A percentile compares a stretch with the other conserved stretches of the same genome.
Conservation (phyloP, 2,797 vertebrate species). For the Rhinichthys osculus region DNA sequence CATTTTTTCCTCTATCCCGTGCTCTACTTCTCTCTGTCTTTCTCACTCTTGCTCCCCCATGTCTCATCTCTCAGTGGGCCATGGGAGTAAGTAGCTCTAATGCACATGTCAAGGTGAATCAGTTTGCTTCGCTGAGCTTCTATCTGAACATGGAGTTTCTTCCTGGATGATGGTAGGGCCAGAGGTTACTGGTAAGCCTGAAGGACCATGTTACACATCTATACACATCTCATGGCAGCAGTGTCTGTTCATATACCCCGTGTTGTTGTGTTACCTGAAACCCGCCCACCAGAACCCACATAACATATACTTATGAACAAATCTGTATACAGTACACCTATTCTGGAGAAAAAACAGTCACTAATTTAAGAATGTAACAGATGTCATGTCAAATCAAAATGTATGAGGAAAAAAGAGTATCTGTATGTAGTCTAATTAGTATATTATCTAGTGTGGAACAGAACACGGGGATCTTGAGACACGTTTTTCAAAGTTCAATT, state of each 20-base stretch:
- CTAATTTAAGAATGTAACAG: neutral
- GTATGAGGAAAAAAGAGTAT: neutral
- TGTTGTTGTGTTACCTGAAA: neutral
- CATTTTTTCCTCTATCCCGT: neutral
- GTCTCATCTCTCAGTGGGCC: neutral
- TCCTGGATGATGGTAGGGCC: conserved; percentile 27
- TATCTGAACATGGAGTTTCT: conserved; percentile 38
- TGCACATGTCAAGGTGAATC: conserved; percentile 73
- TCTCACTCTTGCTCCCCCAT: neutral
- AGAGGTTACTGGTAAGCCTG: conserved; percentile 37
- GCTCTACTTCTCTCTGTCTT: neutral
- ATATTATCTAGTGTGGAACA: neutral
- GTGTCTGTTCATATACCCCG: neutral
- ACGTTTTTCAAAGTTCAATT: neutral
- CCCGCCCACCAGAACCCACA: neutral
- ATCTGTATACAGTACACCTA: neutral
- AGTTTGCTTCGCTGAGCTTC: conserved; percentile 66
- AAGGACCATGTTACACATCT: conserved; percentile 23
- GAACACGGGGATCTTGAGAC: neutral
- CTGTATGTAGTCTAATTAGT: neutral
- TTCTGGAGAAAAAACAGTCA: neutral
- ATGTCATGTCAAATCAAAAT: neutral
- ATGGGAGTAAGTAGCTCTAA: conserved; percentile 60
- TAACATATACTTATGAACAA: neutral
- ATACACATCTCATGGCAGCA: conserved; percentile 9